Base-by-base conservation (phyloP, 2,888 invertebrate species). In the Melipona bicolor region DNA sequence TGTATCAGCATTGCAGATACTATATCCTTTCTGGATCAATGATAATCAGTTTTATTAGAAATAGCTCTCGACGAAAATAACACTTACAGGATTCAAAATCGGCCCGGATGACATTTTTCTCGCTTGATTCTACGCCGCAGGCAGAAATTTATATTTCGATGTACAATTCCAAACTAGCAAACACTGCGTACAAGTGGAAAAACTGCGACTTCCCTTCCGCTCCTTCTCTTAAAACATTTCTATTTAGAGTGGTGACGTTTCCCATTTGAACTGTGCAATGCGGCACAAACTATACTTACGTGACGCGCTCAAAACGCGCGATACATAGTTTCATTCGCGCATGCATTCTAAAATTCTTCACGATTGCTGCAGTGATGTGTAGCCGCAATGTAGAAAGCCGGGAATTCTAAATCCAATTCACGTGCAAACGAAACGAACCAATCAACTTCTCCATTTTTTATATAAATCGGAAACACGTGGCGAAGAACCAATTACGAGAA, bases 51-150 rank as follows among this genome's bases (percentile, higher is more conserved):
- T 13, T 43, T 4, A 24, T 6, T 17, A 3, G 49, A 54, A 61
- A 36, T 17, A 49, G 21, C 49, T 36, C 11, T 50, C 24, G 4
- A 50, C 24, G 15, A 50, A 64, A 32, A 32, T 15, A 61, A n/a
- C 74, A 91, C 94, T 94, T 84, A 95, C 94, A 13, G 94, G 94
- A 92, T 94, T 93, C 54, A 91, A 86, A 56, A 94, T 88, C 4
- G 94, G 93, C 59, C 91, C 82, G 11, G 86, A 88, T 70, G 94
- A 88, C 94, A 94, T 95, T 62, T 67, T 85, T 54, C n/a, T 21
- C 15, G 11, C n/a, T 64, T 15, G 27, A 27, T 43, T 27, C 24
- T 50, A 76, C 67, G 5, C 27, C 17, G 13, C n/a, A n/a, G 15
- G 43, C 13, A 36, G 15, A 13, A 76, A 32, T 54, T 61, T 73